These are phyloP conservation scores for Limnephilus lunatus DNA, from an alignment of 2,888 invertebrate genomes.

Conservation along the genomic window DNA sequence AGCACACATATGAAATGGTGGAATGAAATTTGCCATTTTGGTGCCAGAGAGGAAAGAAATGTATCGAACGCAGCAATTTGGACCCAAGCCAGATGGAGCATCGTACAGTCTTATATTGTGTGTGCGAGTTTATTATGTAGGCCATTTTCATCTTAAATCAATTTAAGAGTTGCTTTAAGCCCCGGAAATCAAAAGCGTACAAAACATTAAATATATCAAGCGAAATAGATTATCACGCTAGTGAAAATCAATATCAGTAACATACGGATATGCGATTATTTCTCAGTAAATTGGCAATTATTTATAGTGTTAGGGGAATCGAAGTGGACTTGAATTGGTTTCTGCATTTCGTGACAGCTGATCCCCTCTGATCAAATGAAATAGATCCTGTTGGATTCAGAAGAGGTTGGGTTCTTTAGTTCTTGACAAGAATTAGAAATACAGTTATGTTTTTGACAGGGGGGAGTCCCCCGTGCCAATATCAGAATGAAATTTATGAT, in stretches of 20 bases:
- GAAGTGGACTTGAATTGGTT: neutral
- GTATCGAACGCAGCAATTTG: neutral
- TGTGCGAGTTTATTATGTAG: neutral
- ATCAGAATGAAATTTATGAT: neutral
- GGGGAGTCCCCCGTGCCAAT: neutral
- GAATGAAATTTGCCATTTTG: neutral
- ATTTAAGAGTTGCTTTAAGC: neutral
- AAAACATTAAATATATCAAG: neutral
- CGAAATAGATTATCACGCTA: neutral
- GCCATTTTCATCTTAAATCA: neutral
- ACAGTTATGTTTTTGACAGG: neutral
- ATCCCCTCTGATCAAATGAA: neutral
- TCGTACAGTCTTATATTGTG: neutral
- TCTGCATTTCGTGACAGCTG: neutral
- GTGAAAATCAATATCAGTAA: neutral
- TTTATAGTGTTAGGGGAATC: neutral
- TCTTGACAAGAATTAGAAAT: neutral
- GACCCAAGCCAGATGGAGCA: neutral
- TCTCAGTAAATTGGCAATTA: neutral
- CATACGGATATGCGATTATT: neutral
- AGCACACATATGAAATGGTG: neutral
- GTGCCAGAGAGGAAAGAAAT: neutral
- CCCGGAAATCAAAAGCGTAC: neutral
- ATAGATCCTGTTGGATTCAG: neutral
- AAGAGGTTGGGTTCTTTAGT: neutral